phyloP scores from a whole-genome alignment of 2,888 invertebrate species.

The Ennomos quercinarius region DNA sequence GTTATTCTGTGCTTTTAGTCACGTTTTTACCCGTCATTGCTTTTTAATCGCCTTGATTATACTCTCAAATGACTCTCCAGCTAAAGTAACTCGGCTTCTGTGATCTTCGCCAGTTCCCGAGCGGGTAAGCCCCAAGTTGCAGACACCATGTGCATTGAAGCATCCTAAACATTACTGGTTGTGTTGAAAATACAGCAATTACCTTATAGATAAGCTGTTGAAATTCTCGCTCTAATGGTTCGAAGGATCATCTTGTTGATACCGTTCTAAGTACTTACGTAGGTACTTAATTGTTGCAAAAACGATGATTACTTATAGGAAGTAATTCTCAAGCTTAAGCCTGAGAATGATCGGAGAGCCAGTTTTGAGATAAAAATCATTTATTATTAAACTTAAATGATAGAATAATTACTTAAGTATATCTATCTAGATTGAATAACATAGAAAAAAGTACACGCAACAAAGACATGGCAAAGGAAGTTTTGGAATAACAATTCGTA shows the following conservation, averaged over 20 bases:
- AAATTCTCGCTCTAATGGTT: slow-evolving; percentile 22
- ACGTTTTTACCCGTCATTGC: slow-evolving; percentile 34
- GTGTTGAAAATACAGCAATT: slow-evolving; percentile 32
- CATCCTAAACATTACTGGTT: slow-evolving; percentile 26
- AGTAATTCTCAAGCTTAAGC: too few species aligned
- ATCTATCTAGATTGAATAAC: background rate
- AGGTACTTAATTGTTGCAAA: slow-evolving; percentile 6
- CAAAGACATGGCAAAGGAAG: background rate
- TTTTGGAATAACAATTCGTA: background rate
- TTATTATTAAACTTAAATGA: too few species aligned
- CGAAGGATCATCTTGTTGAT: slow-evolving; percentile 21
- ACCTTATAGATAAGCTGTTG: slow-evolving; percentile 22
- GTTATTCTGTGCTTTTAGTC: slow-evolving; percentile 18
- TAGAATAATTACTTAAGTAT: too few species aligned
- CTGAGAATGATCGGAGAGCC: too few species aligned
- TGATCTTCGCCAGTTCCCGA: slow-evolving; percentile 12
- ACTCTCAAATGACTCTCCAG: slow-evolving; percentile 21
- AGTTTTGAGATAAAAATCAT: too few species aligned
- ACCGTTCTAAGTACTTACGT: slow-evolving; percentile 28
- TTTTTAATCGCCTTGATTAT: slow-evolving; percentile 37
- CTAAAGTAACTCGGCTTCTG: slow-evolving; percentile 9
- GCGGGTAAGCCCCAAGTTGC: slow-evolving; percentile 27
- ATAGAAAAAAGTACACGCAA: background rate
- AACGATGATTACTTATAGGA: background rate
- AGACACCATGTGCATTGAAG: slow-evolving; percentile 40